Evolutionary conservation across 2,888 invertebrate genomes (phyloP).

Genomic region (Arge pagana): DNA sequence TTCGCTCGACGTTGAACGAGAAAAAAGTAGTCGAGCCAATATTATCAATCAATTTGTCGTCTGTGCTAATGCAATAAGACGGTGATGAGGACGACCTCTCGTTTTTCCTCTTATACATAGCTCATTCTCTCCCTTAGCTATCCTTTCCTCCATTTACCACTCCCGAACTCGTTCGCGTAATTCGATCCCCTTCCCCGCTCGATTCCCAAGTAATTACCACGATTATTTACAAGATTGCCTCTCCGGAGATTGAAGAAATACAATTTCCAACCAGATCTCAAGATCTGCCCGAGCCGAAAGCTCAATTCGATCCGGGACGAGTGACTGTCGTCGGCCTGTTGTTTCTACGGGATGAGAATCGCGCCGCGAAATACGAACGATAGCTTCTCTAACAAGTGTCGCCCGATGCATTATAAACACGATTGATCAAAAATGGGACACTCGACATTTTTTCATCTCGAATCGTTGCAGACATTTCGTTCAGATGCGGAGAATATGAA

Average conservation of each 20-base stretch:
- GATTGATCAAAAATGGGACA: too few relatives aligned
- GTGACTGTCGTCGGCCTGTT: slow-evolving; percentile 3
- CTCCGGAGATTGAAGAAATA: slow-evolving; percentile 36
- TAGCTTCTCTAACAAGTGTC: too few relatives aligned
- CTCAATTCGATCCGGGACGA: slow-evolving; percentile 16
- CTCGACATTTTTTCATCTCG: too few relatives aligned
- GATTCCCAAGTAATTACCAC: slow-evolving; percentile 36
- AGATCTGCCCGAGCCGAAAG: slow-evolving; percentile 14
- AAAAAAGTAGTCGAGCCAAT: slow-evolving; percentile 25
- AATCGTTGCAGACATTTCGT: too few relatives aligned
- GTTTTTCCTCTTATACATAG: too few relatives aligned
- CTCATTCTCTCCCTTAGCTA: slow-evolving; percentile 5
- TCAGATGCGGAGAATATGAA: too few relatives aligned
- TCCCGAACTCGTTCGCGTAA: too few relatives aligned
- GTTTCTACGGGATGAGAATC: slow-evolving; percentile 1
- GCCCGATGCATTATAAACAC: too few relatives aligned
- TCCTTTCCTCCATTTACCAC: slow-evolving; percentile 8
- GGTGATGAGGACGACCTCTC: slow-evolving; percentile 20
- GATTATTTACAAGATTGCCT: slow-evolving; percentile 42
- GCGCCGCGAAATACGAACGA: too few relatives aligned
- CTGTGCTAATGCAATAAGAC: slow-evolving; percentile 32
- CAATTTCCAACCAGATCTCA: slow-evolving; percentile 6
- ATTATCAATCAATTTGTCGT: slow-evolving; percentile 34
- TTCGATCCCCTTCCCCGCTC: slow-evolving; percentile 13
- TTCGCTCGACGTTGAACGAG: too few relatives aligned